Base-by-base conservation (phyloP, 2,797 vertebrate genomes). In the Macropodus opercularis region DNA sequence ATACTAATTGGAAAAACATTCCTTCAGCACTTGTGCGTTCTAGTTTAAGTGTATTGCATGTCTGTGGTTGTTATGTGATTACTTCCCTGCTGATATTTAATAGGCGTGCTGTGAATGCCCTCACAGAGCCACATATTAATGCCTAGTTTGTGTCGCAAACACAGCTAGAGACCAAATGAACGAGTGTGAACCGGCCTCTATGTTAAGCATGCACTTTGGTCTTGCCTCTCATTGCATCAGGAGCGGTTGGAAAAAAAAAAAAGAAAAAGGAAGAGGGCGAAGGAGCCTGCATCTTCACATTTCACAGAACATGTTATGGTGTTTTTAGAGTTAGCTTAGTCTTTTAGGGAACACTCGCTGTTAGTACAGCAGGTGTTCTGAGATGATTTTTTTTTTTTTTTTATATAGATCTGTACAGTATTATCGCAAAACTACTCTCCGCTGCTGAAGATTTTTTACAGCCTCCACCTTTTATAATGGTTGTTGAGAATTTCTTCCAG, bases 171-270 rank as follows among this genome's bases (percentile, higher is more conserved):
- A 74, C 42, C 58, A 66, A 55, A 64, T 35, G 21, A 72, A 54
- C 48, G 19, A 61, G 43, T 17, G 8, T 39, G 38, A 26, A 21
- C 32, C n/a, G 63, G 46, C 53, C 63, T 24, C 55, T 61, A 21
- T 50, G 52, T 59, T 60, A 50, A 46, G 15, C 43, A 59, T 67
- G 56, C 48, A 62, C 69, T 72, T 66, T 62, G 71, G 38, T 84
- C 64, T 90, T 88, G 74, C 83, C 39, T 58, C 26, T 46, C 58
- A 74, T 90, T 90, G 81, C 88, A 85, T 90, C 87, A 89, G 77
- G 70, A 63, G 51, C 41, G 22, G 64, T 47, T 58, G 32, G 34
- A 14, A 31, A 38, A 67, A 49, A 34, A 17, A 36, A 17, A 36
- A 18, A 17, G 2, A 38, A 38, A 18, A 17, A 29, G 11, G 11